A percentile compares a stretch with the other conserved stretches of the same genome.
These are phyloP conservation scores for Brachyptera putata DNA, from an alignment of 2,888 invertebrate genomes.

Conservation along the genomic window DNA sequence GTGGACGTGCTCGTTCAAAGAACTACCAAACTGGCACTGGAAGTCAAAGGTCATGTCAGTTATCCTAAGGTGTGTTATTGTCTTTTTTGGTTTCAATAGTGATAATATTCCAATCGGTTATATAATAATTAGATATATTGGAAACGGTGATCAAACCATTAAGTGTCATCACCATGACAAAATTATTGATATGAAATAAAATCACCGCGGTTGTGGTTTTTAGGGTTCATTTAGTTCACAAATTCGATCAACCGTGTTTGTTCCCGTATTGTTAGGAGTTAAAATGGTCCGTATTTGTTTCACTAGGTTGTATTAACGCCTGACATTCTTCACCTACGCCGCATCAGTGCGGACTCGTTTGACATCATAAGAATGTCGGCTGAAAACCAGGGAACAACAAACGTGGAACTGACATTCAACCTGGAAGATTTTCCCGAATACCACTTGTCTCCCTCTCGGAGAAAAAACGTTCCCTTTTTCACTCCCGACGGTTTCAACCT, in stretches of 20 bases:
- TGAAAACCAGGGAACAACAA: conserved; percentile 40
- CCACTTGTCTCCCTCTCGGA: conserved; percentile 36
- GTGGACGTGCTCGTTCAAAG: conserved; percentile 28
- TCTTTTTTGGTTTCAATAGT: too few relatives aligned
- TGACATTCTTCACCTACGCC: conserved; percentile 48
- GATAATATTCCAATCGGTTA: too few relatives aligned
- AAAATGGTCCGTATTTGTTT: neutral
- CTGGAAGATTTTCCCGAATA: conserved; percentile 43
- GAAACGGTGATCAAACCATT: too few relatives aligned
- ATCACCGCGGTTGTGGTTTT: too few relatives aligned
- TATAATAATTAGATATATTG: too few relatives aligned
- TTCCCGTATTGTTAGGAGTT: too few relatives aligned
- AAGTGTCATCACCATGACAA: too few relatives aligned
- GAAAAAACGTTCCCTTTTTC: neutral
- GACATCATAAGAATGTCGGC: conserved; percentile 39
- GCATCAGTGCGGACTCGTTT: conserved; percentile 44
- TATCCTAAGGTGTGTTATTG: conserved; percentile 34
- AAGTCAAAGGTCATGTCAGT: conserved; percentile 31
- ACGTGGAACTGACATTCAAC: conserved; percentile 39
- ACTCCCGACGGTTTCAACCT: neutral
- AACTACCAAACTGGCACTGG: conserved; percentile 27
- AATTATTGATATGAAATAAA: too few relatives aligned
- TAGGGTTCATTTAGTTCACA: too few relatives aligned
- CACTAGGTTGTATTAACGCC: conserved; percentile 48
- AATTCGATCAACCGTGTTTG: too few relatives aligned